Conservation (phyloP, 1,140 invertebrate species). For the Anastrepha obliqua region DNA sequence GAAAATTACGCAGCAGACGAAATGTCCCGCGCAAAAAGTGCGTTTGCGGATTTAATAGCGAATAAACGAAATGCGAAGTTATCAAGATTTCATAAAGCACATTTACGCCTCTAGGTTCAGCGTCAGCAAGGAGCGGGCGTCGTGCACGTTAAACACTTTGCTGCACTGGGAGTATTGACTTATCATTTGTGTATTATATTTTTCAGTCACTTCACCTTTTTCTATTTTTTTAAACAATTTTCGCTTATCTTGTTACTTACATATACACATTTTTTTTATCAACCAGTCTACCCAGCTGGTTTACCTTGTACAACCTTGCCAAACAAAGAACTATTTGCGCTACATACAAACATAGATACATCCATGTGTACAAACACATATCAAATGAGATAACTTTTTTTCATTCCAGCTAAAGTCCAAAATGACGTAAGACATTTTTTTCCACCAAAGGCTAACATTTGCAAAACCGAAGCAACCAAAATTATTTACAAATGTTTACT, state of each 20-base stretch:
- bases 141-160: no score
- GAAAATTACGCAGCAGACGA: no score
- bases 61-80: no score
- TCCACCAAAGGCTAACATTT: slow-evolving; percentile 26
- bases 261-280: slow-evolving; percentile 58
- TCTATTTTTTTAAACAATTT: neutral
- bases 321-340: slow-evolving; percentile 43
- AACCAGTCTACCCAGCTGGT: slow-evolving; percentile 62
- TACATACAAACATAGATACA: slow-evolving; percentile 54
- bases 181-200: neutral
- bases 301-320: slow-evolving; percentile 71
- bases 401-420: slow-evolving; percentile 25
- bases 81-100: no score
- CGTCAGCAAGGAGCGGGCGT: no score
- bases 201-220: neutral
- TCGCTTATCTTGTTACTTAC: slow-evolving; percentile 32
- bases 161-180: no score
- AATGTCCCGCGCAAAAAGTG: no score
- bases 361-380: neutral
- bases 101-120: no score
- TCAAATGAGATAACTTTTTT: slow-evolving; percentile 43
- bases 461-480: slow-evolving; percentile 2
- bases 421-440: slow-evolving; percentile 65
- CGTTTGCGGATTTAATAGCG: no score
- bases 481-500: neutral